Conservation (phyloP, 1,140 invertebrate genomes). For the Microplitis mediator region DNA sequence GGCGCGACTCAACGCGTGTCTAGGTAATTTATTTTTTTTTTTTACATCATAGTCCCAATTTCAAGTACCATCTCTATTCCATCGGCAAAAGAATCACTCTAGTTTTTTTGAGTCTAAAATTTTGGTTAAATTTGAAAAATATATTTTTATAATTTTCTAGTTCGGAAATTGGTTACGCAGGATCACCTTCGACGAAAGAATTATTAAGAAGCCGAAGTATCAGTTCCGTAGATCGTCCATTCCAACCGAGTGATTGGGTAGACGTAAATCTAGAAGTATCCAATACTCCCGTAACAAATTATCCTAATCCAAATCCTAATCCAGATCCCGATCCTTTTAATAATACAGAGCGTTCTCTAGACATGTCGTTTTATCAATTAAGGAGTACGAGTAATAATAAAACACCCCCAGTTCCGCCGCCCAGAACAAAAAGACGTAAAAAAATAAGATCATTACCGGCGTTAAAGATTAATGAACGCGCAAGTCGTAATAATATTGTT, state of each 20-base stretch:
- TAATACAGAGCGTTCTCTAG: slow-evolving; percentile 55
- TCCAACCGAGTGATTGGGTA: slow-evolving; percentile 65
- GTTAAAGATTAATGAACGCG: slow-evolving; percentile 48
- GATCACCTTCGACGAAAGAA: slow-evolving; percentile 51
- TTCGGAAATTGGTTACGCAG: slow-evolving; percentile 59
- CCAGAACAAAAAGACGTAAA: slow-evolving; percentile 51
- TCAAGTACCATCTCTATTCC: no score
- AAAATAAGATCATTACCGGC: slow-evolving; percentile 51
- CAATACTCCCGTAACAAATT: slow-evolving; percentile 51
- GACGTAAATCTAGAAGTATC: slow-evolving; percentile 65
- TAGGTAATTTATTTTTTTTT: slow-evolving; percentile 41
- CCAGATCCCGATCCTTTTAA: slow-evolving; percentile 25
- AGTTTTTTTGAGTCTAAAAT: no score
- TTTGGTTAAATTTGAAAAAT: no score
- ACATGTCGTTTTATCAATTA: slow-evolving; percentile 39
- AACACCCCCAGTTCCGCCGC: slow-evolving; percentile 52
- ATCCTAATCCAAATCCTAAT: no score
- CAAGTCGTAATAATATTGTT: slow-evolving; percentile 23
- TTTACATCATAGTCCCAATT: no score
- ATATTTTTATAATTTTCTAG: slow-evolving; percentile 32
- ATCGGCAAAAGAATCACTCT: no score
- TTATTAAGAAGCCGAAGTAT: slow-evolving; percentile 55
- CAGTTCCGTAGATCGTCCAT: slow-evolving; percentile 59
- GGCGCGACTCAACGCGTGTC: slow-evolving; percentile 58
- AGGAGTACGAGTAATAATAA: slow-evolving; percentile 44